Base-by-base conservation (phyloP, 2,888 invertebrate genomes). In the Lasius platythorax region DNA sequence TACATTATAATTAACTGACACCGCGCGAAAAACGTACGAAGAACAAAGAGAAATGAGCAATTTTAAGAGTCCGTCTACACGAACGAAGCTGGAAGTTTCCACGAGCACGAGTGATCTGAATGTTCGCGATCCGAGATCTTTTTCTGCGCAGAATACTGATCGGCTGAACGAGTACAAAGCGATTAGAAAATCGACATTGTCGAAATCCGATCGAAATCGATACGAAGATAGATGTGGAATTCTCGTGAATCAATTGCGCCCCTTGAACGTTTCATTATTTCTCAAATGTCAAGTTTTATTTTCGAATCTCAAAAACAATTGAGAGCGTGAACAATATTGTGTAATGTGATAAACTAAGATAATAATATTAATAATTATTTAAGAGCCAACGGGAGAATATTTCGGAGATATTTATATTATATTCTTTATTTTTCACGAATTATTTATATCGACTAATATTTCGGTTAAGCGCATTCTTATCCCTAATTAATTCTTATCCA, bases 1-100 rank as follows among this genome's bases (percentile, higher is more conserved):
- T 92, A 90, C 82, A 85, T 88, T 88, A 88, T 85, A 87, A 88
- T 87, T 87, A 89, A 87, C 68, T 90, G 86, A 90, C 84, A 86
- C 81, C 70, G 91, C 91, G 89, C 87, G 90, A 90, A 79, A 53
- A 89, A 90, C 88, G 90, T 88, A 89, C 72, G 81, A 88, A 85
- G 70, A 78, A 79, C 78, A 70, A 82, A 67, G 33, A 75, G 58
- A 87, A 37, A 72, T 76, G 85, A 88, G 87, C 84, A 85, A 83
- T 81, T 88, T 89, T 84, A 75, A 84, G 84, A 86, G 75, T 87
- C 90, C 88, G 79, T 89, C 67, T 89, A 66, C 12, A 53, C 46
- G 63, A 70, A 50, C 43, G 37, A 64, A 78, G 76, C 23, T 58
- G 79, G 67, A 37, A 40, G 81, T 72, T 79, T 53, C 56, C 37